phyloP scores from a whole-genome alignment of 1,140 invertebrate genomes.

The Amphibalanus amphitrite region DNA sequence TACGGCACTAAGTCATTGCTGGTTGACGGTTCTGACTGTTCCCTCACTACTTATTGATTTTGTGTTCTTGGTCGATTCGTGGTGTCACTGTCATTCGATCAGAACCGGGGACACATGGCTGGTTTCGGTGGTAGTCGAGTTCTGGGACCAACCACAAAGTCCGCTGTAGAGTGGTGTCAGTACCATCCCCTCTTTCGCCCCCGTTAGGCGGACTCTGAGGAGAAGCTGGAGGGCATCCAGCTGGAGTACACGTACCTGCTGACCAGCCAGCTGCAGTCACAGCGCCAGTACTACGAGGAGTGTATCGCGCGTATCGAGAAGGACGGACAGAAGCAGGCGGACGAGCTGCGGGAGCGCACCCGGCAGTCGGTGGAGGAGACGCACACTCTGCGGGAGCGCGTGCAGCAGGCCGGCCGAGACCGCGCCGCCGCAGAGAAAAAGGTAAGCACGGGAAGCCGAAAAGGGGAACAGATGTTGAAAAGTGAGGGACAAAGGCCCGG shows the following conservation, averaged over 20 bases:
- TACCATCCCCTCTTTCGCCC: too few relatives aligned
- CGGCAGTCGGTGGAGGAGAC: conserved; percentile 34
- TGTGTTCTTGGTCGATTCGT: too few relatives aligned
- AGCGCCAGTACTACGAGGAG: conserved; percentile 67
- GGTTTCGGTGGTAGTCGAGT: too few relatives aligned
- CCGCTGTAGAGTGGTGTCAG: too few relatives aligned
- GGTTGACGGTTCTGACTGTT: too few relatives aligned
- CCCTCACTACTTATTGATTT: too few relatives aligned
- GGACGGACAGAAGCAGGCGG: conserved; percentile 23
- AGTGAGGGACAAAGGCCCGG: too few relatives aligned
- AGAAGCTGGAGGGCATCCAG: conserved; percentile 83
- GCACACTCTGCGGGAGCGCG: conserved; percentile 19
- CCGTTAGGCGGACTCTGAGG: conserved; percentile 36
- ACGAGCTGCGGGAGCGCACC: conserved; percentile 21
- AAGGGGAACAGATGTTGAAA: too few relatives aligned
- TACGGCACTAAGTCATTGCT: too few relatives aligned
- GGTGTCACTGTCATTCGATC: too few relatives aligned
- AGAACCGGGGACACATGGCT: too few relatives aligned
- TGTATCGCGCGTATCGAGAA: conserved; percentile 28
- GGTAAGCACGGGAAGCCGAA: conserved; percentile 14
- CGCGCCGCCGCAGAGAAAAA: conserved; percentile 49
- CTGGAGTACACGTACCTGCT: conserved; percentile 92
- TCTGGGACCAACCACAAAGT: too few relatives aligned
- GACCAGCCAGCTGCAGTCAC: conserved; percentile 90
- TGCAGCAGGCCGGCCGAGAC: conserved; percentile 33